Evolutionary conservation across 2,797 vertebrate species (phyloP), one percentile per base, ranked within the genome.

Genomic region (Parambassis ranga): DNA sequence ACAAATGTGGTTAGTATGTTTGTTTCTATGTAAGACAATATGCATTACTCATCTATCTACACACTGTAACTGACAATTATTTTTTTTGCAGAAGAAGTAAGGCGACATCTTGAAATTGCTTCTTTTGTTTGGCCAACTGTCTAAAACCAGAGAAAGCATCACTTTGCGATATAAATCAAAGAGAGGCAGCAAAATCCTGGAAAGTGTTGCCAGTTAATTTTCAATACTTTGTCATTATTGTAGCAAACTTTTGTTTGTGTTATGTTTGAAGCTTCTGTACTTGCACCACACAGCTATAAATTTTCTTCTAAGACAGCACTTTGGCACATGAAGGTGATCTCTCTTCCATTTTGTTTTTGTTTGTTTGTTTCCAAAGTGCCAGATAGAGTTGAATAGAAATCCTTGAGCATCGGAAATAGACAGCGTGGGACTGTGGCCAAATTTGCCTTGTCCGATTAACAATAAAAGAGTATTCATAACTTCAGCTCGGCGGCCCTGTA

Each of bases 1-100:
- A 68, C 26, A 43, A 50, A 51, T 64, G 58, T 61, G 24, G 60
- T 66, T 66, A 56, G 30, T 14, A 20, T 67, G 49, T 67, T 66
- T 73, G 46, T 48, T 63, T 75, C 23, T 5, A 11, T 49, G 16
- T 47, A 32, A 10, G 35, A 71, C 37, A 71, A 16, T 41, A 20
- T 61, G 15, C 24, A 36, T 62, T 52, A 58, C 6, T 38, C 63
- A 24, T 32, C 5, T 32, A n/a, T 32, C 27, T 19, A 36, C 22
- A 26, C 13, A 28, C 28, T 55, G 10, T 19, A 19, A 37, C 11
- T 6, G 15, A 26, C 4, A 5, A 20, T 44, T 10, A 8, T 59
- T 53, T 39, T 22, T 9, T 31, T 50, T 20, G 11, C 26, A 3
- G 6, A 41, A 41, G 30, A 32, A 24, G 16, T n/a, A 8, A 23